Conservation (phyloP, 2,888 invertebrate genomes). For the Salticus scenicus region DNA sequence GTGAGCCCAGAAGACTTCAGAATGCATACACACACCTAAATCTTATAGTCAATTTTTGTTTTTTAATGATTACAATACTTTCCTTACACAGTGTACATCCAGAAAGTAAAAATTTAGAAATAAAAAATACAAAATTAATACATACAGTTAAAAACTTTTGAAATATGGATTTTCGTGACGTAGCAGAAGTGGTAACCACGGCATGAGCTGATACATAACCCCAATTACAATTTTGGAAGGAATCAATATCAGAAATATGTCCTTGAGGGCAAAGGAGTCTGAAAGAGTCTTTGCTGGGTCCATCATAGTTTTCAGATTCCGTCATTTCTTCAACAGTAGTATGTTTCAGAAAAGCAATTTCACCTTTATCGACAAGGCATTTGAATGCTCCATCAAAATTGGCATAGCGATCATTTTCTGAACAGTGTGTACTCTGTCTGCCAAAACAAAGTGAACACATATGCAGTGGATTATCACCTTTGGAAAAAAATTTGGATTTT, state of each 20-base stretch:
- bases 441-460: slow-evolving; percentile 90
- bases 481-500: too few species aligned
- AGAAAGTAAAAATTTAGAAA: too few species aligned
- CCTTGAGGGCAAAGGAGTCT: slow-evolving; percentile 90
- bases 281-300: slow-evolving; percentile 60
- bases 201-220: slow-evolving; percentile 89
- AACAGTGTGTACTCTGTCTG: slow-evolving; percentile 82
- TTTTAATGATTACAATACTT: too few species aligned
- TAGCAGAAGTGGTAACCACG: slow-evolving; percentile 89
- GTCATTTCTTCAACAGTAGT: slow-evolving; percentile 85
- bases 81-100: too few species aligned
- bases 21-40: too few species aligned
- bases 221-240: slow-evolving; percentile 88
- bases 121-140: too few species aligned
- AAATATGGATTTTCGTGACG: slow-evolving; percentile 78
- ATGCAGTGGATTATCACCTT: slow-evolving; percentile 83
- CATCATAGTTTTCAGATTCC: slow-evolving; percentile 33
- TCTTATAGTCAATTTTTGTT: too few species aligned
- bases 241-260: slow-evolving; percentile 79
- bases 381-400: slow-evolving; percentile 94
- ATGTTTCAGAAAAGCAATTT: slow-evolving; percentile 92
- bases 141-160: slow-evolving; percentile 76
- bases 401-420: slow-evolving; percentile 89
- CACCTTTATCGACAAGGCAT: slow-evolving; percentile 92
- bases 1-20: too few species aligned